These are phyloP conservation scores for Heliornis fulica DNA, from an alignment of 2,113 vertebrate genomes.

Conservation along the genomic window DNA sequence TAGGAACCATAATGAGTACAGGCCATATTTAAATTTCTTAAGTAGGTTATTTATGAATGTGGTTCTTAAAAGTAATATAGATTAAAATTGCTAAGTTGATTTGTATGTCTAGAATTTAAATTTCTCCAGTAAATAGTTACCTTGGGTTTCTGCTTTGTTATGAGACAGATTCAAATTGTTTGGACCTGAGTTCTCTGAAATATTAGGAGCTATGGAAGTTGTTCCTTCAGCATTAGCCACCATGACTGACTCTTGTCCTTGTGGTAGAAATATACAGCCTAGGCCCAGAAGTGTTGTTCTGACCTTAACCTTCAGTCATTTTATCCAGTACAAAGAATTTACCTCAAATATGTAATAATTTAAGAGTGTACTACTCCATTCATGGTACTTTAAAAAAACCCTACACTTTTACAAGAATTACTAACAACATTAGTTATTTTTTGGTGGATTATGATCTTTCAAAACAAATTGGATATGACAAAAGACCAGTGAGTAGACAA, in stretches of 20 bases:
- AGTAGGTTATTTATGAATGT: background rate
- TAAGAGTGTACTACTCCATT: background rate
- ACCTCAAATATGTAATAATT: background rate
- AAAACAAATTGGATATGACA: background rate
- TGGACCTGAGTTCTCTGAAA: background rate
- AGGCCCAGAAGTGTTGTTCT: background rate
- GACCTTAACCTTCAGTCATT: background rate
- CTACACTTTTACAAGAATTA: background rate
- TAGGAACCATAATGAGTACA: background rate
- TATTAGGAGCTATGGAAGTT: background rate
- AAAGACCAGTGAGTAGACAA: background rate
- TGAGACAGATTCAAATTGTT: background rate
- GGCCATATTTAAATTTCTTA: background rate
- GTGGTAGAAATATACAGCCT: background rate
- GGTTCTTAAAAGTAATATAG: background rate
- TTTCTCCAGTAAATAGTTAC: background rate
- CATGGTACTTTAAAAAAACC: fast-evolving
- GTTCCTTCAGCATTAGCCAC: background rate
- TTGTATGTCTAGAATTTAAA: background rate
- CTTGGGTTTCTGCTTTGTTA: background rate
- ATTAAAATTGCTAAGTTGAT: background rate
- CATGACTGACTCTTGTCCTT: background rate
- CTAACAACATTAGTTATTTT: background rate
- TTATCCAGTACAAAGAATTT: background rate
- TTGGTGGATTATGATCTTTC: background rate